Conservation (phyloP, 2,113 vertebrate genomes). For the Ptilorrhoa leucosticta region DNA sequence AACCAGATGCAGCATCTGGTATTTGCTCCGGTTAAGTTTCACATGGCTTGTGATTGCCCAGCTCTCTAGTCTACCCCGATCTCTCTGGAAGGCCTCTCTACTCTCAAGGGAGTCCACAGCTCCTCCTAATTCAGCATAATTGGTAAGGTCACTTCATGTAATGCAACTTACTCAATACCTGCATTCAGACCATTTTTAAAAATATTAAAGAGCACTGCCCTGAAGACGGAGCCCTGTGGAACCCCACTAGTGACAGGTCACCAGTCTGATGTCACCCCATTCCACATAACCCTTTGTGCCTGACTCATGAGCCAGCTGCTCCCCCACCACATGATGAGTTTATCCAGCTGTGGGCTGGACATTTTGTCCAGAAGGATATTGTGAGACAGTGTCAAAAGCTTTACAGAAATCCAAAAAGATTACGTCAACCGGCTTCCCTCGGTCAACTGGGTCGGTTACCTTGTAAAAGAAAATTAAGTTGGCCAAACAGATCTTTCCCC, state of each 20-base stretch:
- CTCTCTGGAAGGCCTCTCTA: not conserved
- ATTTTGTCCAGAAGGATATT: not conserved
- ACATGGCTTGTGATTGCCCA: fast-evolving
- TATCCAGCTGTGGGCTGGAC: not conserved
- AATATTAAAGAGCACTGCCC: not conserved
- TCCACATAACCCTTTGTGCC: not conserved
- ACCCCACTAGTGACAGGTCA: fast-evolving
- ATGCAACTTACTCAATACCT: not conserved
- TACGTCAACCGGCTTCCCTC: not conserved
- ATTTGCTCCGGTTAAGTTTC: not conserved
- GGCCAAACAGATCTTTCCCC: not conserved
- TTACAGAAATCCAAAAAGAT: not conserved
- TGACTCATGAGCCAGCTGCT: fast-evolving
- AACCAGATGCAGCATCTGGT: not conserved
- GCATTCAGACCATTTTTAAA: not conserved
- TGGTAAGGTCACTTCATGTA: not conserved
- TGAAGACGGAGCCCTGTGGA: not conserved
- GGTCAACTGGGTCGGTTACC: not conserved
- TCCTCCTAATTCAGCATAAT: not conserved
- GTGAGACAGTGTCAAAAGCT: not conserved
- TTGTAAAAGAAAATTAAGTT: not conserved
- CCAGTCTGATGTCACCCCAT: not conserved
- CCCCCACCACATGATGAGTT: not conserved
- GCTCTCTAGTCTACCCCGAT: not conserved
- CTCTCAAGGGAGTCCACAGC: not conserved